Evolutionary conservation across 1,140 invertebrate genomes (phyloP), one percentile per base, ranked within the genome.

Genomic region (Caenorhabditis elegans): DNA sequence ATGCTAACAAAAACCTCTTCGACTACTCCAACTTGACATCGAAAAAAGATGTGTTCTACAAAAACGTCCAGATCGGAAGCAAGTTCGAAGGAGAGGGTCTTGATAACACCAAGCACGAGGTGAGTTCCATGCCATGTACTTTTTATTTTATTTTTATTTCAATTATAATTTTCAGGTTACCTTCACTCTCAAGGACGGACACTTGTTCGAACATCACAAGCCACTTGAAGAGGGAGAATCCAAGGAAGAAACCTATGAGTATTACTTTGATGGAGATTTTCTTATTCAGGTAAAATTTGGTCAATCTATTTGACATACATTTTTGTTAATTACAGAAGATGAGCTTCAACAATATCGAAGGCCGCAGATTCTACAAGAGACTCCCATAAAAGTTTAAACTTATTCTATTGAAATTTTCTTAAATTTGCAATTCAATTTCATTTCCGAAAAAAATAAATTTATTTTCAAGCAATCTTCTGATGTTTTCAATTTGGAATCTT

Each of bases 71-170:
- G 22, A 48, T 87, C 34, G 85, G 79, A 39, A 77, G 84, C 24
- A 39, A 80, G 24, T 88, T 88, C 82, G 48, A 78, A 49, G 87
- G 77, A 46, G 87, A 88, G 53, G 88, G 88, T 79, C 75, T 88
- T 39, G 87, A 88, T 60, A 82, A 49, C 48, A 81, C 31, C 34
- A 76, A 87, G 28, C 87, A 88, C 82, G 78, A 83, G 80, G 86
- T 88, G n/a, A n/a, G n/a, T n/a, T n/a, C n/a, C n/a, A n/a, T n/a
- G n/a, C n/a, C n/a, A n/a, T 10, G 8, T 39, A 22, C 3, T 22
- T 77, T 8, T 15, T 43, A 43, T 43, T 8, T 19, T n/a, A 10
- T n/a, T 53, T 10, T 8, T 53, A 53, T n/a, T 53, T n/a, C 5
- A n/a, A n/a, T 0, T 31, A n/a, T 79, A 24, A 22, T 75, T 84